phyloP scores from a whole-genome alignment of 2,113 vertebrate genomes.

The Cheirogaleus medius region DNA sequence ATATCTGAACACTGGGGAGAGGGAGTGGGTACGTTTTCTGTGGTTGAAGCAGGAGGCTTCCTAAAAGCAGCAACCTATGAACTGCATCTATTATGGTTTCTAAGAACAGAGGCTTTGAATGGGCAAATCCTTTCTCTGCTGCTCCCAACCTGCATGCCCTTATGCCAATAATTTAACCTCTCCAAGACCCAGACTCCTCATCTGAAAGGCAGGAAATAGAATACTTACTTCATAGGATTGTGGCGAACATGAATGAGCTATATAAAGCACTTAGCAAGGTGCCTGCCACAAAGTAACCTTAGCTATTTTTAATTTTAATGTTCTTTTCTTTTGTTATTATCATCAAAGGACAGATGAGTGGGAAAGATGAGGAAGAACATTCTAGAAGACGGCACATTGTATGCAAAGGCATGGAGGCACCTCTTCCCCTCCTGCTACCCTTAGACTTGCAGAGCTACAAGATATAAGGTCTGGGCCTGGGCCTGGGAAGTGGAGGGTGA shows the following conservation, averaged over 20 bases:
- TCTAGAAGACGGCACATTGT: neutral
- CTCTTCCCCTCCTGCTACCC: neutral
- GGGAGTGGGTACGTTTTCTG: neutral
- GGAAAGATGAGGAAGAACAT: neutral
- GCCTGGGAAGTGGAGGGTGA: too few relatives aligned
- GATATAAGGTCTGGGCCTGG: neutral
- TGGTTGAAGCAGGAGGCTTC: neutral
- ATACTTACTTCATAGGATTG: neutral
- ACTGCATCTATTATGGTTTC: neutral
- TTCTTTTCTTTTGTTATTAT: neutral
- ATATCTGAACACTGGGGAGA: neutral
- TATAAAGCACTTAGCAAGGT: neutral
- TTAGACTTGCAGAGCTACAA: neutral
- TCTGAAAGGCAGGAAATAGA: neutral
- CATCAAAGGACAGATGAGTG: neutral
- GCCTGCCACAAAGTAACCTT: neutral
- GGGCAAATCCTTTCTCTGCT: neutral
- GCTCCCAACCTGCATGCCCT: neutral
- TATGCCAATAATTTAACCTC: neutral
- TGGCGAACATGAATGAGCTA: neutral
- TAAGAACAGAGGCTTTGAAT: neutral
- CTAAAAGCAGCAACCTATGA: neutral
- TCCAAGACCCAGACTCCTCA: neutral
- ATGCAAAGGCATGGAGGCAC: too few relatives aligned
- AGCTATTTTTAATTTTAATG: neutral